A percentile compares a stretch with the other conserved stretches of the same genome.
These are phyloP conservation scores for Margarornis squamiger DNA, from an alignment of 2,797 vertebrate species.

Conservation along the genomic window DNA sequence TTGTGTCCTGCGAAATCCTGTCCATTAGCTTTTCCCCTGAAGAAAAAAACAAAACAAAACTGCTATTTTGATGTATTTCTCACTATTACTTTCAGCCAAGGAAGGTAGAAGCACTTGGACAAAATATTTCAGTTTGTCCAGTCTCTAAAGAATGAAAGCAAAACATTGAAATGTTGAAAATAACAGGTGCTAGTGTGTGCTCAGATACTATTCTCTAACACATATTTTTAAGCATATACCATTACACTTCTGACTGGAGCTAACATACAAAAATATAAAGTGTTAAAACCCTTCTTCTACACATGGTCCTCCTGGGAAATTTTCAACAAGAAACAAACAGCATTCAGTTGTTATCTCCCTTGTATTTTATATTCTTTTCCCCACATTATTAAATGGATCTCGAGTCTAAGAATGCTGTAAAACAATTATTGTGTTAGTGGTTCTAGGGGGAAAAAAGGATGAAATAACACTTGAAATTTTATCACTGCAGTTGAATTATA, in stretches of 20 bases:
- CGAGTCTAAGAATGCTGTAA: background rate
- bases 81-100: background rate
- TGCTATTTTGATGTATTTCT: background rate
- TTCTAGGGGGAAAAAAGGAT: background rate
- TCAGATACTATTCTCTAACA: background rate
- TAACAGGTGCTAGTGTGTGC: background rate
- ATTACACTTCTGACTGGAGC: background rate
- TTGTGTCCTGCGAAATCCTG: background rate
- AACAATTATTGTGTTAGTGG: conserved; percentile 12
- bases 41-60: background rate
- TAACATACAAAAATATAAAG: background rate
- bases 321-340: background rate
- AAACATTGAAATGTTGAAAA: background rate
- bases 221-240: background rate
- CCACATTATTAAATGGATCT: conserved; percentile 6
- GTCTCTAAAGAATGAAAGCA: background rate
- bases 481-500: background rate
- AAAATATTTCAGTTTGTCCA: background rate
- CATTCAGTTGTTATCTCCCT: background rate
- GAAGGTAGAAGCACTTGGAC: background rate
- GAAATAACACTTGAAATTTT: conserved; percentile 28
- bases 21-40: background rate
- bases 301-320: background rate
- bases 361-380: background rate
- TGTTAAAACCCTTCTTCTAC: background rate